These are phyloP conservation scores for Muraenolepis orangiensis DNA, from an alignment of 2,797 vertebrate genomes.

Conservation along the genomic window DNA sequence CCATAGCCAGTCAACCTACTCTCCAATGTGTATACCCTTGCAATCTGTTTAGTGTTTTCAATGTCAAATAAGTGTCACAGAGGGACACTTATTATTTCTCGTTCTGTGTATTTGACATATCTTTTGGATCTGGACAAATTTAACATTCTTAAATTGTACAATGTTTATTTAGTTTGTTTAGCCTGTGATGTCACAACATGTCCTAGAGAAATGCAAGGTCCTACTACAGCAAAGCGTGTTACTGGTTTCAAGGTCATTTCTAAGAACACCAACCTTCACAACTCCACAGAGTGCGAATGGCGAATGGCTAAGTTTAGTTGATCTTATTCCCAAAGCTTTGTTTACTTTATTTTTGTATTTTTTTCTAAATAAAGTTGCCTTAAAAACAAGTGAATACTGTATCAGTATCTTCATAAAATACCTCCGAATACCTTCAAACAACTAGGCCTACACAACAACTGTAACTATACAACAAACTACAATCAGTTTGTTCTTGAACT, in stretches of 20 bases:
- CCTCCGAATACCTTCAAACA: neutral
- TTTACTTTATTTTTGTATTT: neutral
- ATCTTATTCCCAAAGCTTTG: conserved; percentile 1
- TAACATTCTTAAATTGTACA: neutral
- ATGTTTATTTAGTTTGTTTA: conserved; percentile 1
- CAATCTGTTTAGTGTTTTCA: neutral
- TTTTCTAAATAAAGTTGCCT: neutral
- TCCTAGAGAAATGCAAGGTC: neutral
- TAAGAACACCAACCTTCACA: neutral
- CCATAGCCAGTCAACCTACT: conserved; percentile 7
- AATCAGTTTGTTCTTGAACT: neutral
- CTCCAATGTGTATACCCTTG: neutral
- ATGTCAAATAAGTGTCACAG: neutral
- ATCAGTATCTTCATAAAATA: neutral
- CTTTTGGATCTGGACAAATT: conserved; percentile 2
- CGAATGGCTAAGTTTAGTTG: neutral
- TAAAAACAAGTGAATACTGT: neutral
- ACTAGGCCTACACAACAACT: neutral
- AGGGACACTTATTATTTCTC: too few species aligned
- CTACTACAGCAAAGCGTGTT: neutral
- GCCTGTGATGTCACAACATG: neutral
- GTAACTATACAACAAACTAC: neutral
- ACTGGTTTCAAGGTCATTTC: conserved; percentile 1
- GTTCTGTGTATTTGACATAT: conserved; percentile 4
- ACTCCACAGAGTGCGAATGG: neutral